A percentile compares a stretch with the other conserved stretches of the same genome.
Evolutionary conservation across 2,888 invertebrate species (phyloP).

Genomic region (Metacarcinus magister): DNA sequence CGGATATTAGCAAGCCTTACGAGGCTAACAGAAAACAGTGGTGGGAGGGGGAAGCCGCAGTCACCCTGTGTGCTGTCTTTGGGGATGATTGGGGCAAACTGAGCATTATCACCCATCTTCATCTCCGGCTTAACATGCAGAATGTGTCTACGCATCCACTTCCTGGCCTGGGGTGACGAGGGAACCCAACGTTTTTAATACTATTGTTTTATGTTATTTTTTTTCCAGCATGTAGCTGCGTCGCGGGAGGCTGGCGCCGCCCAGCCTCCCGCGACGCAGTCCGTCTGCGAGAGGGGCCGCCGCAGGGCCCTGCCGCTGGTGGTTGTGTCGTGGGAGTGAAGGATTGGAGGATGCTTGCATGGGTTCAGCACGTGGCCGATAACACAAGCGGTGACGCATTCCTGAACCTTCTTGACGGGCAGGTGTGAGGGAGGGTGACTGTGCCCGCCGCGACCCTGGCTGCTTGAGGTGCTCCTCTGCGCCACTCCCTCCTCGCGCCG

Average conservation of each 20-base stretch:
- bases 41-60: slow-evolving; percentile 48
- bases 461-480: slow-evolving; percentile 56
- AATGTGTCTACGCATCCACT: slow-evolving; percentile 45
- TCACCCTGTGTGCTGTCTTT: slow-evolving; percentile 44
- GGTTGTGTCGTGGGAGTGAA: background rate
- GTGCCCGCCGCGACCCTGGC: slow-evolving; percentile 57
- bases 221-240: background rate
- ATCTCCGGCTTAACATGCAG: slow-evolving; percentile 7
- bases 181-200: background rate
- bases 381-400: slow-evolving; percentile 35
- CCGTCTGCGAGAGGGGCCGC: slow-evolving; percentile 11
- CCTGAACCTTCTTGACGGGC: slow-evolving; percentile 36
- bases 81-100: slow-evolving; percentile 20
- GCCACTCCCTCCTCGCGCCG: slow-evolving; percentile 63
- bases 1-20: slow-evolving; percentile 72
- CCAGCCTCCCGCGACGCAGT: slow-evolving; percentile 22
- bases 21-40: slow-evolving; percentile 60
- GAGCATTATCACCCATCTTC: slow-evolving; percentile 41
- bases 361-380: slow-evolving; percentile 7
- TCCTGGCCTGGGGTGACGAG: slow-evolving; percentile 9
- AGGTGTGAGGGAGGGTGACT: slow-evolving; percentile 31
- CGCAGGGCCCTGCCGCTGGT: background rate
- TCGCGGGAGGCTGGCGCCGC: slow-evolving; percentile 11
- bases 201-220: background rate
- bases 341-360: background rate